Evolutionary conservation across 2,797 vertebrate genomes (phyloP).

Genomic region (Ceryle rudis): DNA sequence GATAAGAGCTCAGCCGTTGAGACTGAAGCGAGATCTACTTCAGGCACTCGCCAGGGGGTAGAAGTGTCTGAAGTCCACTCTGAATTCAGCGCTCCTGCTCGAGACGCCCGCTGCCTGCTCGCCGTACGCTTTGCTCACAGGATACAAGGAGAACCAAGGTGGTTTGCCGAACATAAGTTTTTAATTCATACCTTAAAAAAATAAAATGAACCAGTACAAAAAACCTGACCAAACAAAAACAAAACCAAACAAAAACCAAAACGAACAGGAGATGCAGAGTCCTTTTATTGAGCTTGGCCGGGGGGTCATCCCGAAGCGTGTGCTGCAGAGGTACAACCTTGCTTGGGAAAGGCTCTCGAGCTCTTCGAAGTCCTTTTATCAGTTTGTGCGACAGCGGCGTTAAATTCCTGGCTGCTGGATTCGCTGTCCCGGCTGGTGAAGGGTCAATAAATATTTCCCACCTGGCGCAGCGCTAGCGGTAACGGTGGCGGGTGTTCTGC

Average conservation of each 20-base stretch:
- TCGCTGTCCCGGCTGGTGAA: neutral
- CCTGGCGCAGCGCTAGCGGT: slow-evolving; percentile 12
- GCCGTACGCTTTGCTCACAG: neutral
- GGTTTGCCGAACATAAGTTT: neutral
- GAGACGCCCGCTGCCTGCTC: neutral
- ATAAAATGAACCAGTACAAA: slow-evolving; percentile 1
- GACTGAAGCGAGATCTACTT: neutral
- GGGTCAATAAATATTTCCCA: slow-evolving; percentile 65
- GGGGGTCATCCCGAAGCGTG: neutral
- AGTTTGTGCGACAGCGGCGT: neutral
- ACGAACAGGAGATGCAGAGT: neutral
- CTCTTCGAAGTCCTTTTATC: neutral
- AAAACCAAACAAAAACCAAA: neutral
- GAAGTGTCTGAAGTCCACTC: neutral
- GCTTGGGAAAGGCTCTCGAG: neutral
- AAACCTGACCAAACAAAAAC: neutral
- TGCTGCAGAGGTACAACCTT: neutral
- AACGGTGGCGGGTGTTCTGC: neutral
- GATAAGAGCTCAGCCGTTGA: neutral
- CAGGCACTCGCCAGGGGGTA: neutral
- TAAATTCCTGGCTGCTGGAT: slow-evolving; percentile 5
- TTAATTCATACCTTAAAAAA: slow-evolving; percentile 52
- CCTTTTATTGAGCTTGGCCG: slow-evolving; percentile 58
- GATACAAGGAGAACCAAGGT: slow-evolving; percentile 14
- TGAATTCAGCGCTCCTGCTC: neutral